Conservation (phyloP, 2,113 vertebrate genomes). For the Pollimyrus isidori region DNA sequence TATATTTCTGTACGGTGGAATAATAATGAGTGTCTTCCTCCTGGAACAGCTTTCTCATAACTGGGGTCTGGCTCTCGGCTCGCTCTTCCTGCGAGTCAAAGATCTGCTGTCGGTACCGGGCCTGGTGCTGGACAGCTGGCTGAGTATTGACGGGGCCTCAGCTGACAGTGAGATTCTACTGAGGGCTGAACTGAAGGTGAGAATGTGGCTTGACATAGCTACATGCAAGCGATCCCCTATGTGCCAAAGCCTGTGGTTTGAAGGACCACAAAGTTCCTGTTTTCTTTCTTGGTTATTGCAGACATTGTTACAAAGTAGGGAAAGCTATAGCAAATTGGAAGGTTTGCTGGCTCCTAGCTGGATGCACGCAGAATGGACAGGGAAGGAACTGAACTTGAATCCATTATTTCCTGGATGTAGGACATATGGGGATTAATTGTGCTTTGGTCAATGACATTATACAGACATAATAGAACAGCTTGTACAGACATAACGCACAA, state of each 20-base stretch:
- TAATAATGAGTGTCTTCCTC: neutral
- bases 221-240: neutral
- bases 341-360: neutral
- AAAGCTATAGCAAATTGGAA: neutral
- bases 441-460: neutral
- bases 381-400: neutral
- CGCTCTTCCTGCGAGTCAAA: slow-evolving; percentile 63
- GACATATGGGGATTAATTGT: neutral
- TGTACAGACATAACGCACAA: neutral
- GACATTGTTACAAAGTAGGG: neutral
- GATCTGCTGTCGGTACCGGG: slow-evolving; percentile 63
- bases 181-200: slow-evolving; percentile 74
- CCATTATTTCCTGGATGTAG: neutral
- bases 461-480: neutral
- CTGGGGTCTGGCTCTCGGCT: slow-evolving; percentile 56
- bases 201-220: slow-evolving; percentile 6
- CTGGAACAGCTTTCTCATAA: slow-evolving; percentile 5
- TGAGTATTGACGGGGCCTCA: slow-evolving; percentile 58
- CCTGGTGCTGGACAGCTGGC: slow-evolving; percentile 73
- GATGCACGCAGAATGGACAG: neutral
- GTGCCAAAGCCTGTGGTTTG: neutral
- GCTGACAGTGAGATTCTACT: slow-evolving; percentile 69
- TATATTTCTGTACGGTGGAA: neutral
- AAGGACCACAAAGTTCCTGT: neutral
- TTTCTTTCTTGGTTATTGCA: neutral